phyloP scores from a whole-genome alignment of 2,888 invertebrate species.

The Brachyptera putata region DNA sequence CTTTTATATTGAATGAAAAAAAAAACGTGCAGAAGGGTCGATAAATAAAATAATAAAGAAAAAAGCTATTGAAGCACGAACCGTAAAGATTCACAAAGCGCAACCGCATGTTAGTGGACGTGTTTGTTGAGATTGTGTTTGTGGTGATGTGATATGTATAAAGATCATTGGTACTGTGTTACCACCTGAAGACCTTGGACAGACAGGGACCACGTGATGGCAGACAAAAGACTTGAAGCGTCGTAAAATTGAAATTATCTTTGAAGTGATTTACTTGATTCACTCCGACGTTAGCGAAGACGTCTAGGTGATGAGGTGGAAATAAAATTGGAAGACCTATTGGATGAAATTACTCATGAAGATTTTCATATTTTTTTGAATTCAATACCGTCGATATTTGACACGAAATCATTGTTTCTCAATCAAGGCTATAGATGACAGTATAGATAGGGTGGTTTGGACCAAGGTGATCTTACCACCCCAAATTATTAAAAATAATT shows the following conservation, averaged over 20 bases:
- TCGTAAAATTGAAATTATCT: not conserved
- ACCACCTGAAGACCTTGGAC: slow-evolving; percentile 3
- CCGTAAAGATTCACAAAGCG: slow-evolving; percentile 7
- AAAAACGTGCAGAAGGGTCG: slow-evolving; percentile 7
- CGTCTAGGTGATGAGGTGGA: no score
- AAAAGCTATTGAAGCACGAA: slow-evolving; percentile 18
- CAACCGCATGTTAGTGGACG: slow-evolving; percentile 6
- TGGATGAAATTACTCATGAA: no score
- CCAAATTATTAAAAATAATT: no score
- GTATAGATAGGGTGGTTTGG: no score
- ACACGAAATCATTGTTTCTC: no score
- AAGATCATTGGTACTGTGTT: no score
- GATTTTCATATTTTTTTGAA: no score
- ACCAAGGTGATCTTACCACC: no score
- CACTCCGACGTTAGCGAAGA: no score
- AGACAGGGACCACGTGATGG: slow-evolving; percentile 2
- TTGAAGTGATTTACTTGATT: not conserved
- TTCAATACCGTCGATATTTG: no score
- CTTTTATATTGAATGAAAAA: slow-evolving; percentile 11
- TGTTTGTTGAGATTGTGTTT: not conserved
- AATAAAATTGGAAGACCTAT: no score
- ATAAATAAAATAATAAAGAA: slow-evolving; percentile 18
- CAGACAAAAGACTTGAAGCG: not conserved
- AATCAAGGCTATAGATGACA: no score
- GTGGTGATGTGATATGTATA: not conserved